phyloP scores from a whole-genome alignment of 1,140 invertebrate genomes.

The Procambarus virginalis region DNA sequence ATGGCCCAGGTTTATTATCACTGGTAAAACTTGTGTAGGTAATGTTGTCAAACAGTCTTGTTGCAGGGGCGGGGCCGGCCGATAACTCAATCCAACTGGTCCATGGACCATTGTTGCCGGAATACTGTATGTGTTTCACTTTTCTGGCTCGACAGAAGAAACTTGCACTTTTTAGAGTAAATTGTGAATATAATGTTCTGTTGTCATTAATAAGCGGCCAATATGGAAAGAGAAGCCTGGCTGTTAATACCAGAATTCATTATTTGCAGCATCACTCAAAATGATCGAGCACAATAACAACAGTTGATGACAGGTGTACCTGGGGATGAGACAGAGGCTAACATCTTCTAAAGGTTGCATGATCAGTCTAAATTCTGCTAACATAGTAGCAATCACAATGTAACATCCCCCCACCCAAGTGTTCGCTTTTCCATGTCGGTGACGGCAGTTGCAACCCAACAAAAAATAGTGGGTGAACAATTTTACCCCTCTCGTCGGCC shows the following conservation, averaged over 20 bases:
- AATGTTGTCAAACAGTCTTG: slow-evolving; percentile 16
- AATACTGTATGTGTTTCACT: slow-evolving; percentile 24
- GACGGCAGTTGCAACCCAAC: not conserved
- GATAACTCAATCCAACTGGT: slow-evolving; percentile 34
- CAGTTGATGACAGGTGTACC: too few relatives aligned
- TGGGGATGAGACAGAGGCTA: too few relatives aligned
- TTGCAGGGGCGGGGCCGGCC: not conserved
- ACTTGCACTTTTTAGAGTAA: slow-evolving; percentile 2
- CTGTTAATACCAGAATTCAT: too few relatives aligned
- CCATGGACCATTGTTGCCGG: slow-evolving; percentile 19
- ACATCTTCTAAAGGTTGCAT: too few relatives aligned
- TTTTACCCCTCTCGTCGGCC: not conserved
- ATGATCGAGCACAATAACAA: too few relatives aligned
- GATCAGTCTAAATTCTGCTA: not conserved
- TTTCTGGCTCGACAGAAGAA: slow-evolving; percentile 13
- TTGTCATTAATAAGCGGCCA: too few relatives aligned
- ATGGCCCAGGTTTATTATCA: too few relatives aligned
- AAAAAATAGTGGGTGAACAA: not conserved
- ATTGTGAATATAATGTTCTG: not conserved
- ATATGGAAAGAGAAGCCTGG: too few relatives aligned
- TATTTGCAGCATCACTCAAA: too few relatives aligned
- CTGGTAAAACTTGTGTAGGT: not conserved
- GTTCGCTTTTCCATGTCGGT: not conserved
- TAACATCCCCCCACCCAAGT: not conserved
- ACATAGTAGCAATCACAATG: not conserved